Base-by-base conservation (phyloP, 2,888 invertebrate species). In the Linyphia triangularis region DNA sequence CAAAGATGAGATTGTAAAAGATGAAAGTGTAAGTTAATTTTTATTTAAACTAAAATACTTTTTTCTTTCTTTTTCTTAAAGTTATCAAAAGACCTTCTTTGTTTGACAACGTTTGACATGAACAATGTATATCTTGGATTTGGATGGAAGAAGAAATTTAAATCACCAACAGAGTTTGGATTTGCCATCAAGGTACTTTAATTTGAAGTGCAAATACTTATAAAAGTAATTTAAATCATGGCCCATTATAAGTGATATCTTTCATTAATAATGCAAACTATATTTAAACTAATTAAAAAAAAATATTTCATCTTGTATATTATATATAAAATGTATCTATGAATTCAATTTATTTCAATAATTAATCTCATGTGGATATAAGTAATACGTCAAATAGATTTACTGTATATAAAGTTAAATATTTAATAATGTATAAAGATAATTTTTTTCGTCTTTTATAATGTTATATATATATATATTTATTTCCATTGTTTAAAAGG, bases 91-190 rank as follows among this genome's bases (percentile, higher is more conserved):
- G 98, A 99, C 93, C 94, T 99, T 91, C 95, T 97, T 40, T 99
- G 99, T 92, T 94, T 99, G 91, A 96, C 97, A 43, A 96, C 98
- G 5, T 97, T 99, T 92, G 98, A 98, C 92, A 96, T 95, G 90
- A 96, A 97, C 91, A 97, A 98, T 92, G 96, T 99, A 28, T 99
- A 99, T 93, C 95, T 96, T 92, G 98, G 98, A 10, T 93, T 99
- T 79, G 97, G 97, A 51, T 99, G 99, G 99, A 97, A 96, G 93
- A 99, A 99, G 94, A 99, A 99, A 92, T 98, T 97, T 93, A 99
- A 99, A 93, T 96, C 99, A 0, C 99, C 99, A 0, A 97, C 98
- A 0, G 99, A 99, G 91, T 96, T 94, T 92, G 97, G 99, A 91
- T 99, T 99, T 93, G 99, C 98, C 3, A 95, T 99, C 89, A 99